Conservation (phyloP, 2,113 vertebrate genomes). For the Oenanthe oenanthe region DNA sequence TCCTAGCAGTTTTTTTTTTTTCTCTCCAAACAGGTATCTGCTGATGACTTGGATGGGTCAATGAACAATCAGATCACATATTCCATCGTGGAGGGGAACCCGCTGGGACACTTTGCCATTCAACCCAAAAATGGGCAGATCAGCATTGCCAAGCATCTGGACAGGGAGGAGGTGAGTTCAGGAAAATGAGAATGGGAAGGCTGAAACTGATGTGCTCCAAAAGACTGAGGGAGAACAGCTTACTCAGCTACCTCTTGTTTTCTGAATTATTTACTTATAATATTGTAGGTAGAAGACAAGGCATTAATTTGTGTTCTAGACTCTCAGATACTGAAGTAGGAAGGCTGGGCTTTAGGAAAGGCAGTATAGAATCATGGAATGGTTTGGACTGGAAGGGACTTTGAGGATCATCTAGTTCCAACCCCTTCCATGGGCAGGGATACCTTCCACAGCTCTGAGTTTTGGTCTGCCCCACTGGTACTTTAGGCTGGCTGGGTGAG, state of each 20-base stretch:
- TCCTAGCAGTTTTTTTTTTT: not conserved
- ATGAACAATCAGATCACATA: slow-evolving; percentile 88
- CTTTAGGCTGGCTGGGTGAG: not conserved
- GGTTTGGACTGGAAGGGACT: not conserved
- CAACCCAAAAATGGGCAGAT: slow-evolving; percentile 86
- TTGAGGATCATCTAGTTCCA: not conserved
- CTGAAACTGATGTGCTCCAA: not conserved
- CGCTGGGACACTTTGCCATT: slow-evolving; percentile 84
- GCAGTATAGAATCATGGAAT: not conserved
- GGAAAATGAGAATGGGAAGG: not conserved
- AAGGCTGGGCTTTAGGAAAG: not conserved
- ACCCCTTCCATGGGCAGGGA: not conserved
- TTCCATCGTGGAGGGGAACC: slow-evolving; percentile 87
- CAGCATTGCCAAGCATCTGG: slow-evolving; percentile 81
- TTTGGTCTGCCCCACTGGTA: not conserved
- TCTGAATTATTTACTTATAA: not conserved
- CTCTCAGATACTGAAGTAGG: not conserved
- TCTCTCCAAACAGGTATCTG: slow-evolving; percentile 81
- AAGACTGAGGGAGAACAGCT: not conserved
- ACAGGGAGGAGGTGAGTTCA: slow-evolving; percentile 91
- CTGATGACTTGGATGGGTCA: slow-evolving; percentile 86
- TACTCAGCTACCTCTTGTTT: not conserved
- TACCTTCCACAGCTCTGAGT: not conserved
- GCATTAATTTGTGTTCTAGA: not conserved
- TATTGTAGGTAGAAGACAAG: not conserved